Base-by-base conservation (phyloP, 2,797 vertebrate species). In the Cygnus olor region DNA sequence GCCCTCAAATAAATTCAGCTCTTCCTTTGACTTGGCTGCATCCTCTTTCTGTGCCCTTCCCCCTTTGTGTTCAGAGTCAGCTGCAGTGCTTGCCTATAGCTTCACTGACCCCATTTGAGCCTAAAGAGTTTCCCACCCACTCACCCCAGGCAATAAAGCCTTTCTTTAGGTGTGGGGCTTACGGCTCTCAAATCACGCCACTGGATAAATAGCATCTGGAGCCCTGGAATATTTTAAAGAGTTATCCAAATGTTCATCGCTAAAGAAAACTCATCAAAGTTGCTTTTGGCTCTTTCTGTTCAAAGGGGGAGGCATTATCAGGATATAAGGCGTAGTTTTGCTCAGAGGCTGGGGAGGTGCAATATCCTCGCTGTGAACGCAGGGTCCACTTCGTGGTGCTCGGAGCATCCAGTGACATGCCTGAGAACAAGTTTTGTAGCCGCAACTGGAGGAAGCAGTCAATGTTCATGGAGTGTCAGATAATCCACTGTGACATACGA, bases 401-500 rank as follows among this genome's bases (percentile, higher is more conserved):
- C 12, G 84, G 11, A 87, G 84, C 79, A 89, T 85, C 92, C 47
- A 85, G 53, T 8, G 71, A 45, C 83, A 28, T 70, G 78, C 91
- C 93, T 96, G 88, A 94, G 94, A 96, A 95, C 63, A 71, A 88
- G 81, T 95, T 94, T 90, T 94, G 93, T 45, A 80, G 94, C 76
- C 1, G 0, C 88, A 94, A 89, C 93, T 80, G 57, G 61, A 96
- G 92, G 92, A 94, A 96, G 79, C 86, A 70, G 90, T 83, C 72
- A 24, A 30, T 45, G 84, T 38, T 97, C 86, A 40, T 34, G 77
- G 72, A 90, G 88, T 89, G 96, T 84, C 84, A 60, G 91, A 96
- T 97, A 92, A 95, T 96, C 93, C 15, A 0, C 44, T 56, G 74
- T 65, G 95, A 92, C 91, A 94, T 36, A 19, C 21, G 92, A 97